Evolutionary conservation across 1,140 invertebrate genomes (phyloP), one percentile per base, ranked within the genome.

Genomic region (Leptopilina boulardi): DNA sequence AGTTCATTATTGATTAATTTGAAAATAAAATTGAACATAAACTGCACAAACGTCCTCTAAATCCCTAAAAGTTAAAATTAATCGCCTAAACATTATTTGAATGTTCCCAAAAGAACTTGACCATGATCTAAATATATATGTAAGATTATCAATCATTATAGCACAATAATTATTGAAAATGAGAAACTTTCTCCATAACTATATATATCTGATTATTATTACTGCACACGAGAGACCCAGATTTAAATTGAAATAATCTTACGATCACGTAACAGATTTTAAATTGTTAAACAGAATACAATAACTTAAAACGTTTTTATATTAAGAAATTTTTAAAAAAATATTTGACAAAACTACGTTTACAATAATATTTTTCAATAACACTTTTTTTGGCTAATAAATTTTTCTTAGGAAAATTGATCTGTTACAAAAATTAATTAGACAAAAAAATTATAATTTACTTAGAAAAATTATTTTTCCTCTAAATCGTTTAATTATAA

Each of bases 41-140:
- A 51, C 47, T 51, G 13, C 47, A 51, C 47, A 6, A 51, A 51
- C n/a, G 47, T n/a, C 47, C 47, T 51, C 47, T 51, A 51, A 51
- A 44, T 4, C 15, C 42, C 10, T n/a, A n/a, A 44, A 44, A 66
- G 15, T 66, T 66, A 30, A 66, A 66, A 66, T 66, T 15, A 15
- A 34, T 30, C 15, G n/a, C n/a, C n/a, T n/a, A 0, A 30, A 30
- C 8, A 54, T 54, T 10, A 21, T 34, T 30, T 66, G 21, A 26
- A 26, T 26, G 15, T 66, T 8, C 13, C 23, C 13, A 30, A n/a
- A 66, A 66, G 13, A 66, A 66, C 59, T 34, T 66, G 59, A 30
- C 59, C 59, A 66, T 66, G 59, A 66, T 66, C 59, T 66, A 66
- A 23, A 66, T 66, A 30, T 10, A n/a, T n/a, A n/a, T n/a, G n/a